These are phyloP conservation scores for Malacoraja senta DNA, from an alignment of 2,797 vertebrate genomes.

Conservation along the genomic window DNA sequence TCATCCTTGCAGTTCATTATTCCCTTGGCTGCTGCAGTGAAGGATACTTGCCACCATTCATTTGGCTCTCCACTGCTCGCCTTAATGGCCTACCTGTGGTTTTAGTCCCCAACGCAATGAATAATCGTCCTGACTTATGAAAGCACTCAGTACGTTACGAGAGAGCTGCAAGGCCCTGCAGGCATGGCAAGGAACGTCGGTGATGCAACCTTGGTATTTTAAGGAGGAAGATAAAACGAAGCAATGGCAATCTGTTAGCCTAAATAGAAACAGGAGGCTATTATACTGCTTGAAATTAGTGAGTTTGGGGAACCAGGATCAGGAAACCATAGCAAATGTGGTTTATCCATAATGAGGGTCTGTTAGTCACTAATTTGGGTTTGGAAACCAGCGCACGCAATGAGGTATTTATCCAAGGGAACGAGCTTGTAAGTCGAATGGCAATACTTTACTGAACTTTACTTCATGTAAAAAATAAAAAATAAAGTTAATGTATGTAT, in stretches of 20 bases:
- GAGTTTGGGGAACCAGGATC: slow-evolving; percentile 3
- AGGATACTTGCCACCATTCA: slow-evolving; percentile 9
- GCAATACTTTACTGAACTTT: too few relatives aligned
- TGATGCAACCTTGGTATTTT: slow-evolving; percentile 9
- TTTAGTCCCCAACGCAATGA: slow-evolving; percentile 21
- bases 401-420: background rate
- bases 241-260: slow-evolving; percentile 12
- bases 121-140: background rate
- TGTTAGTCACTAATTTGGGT: background rate
- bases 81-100: slow-evolving; percentile 26
- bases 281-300: background rate
- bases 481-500: too few relatives aligned
- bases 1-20: background rate
- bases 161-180: background rate
- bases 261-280: background rate
- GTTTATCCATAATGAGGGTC: slow-evolving; percentile 15
- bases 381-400: background rate
- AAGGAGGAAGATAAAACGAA: slow-evolving; percentile 23
- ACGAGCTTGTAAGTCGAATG: background rate
- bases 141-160: background rate
- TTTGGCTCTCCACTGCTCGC: background rate
- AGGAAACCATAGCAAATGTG: slow-evolving; percentile 21
- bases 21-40: background rate
- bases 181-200: background rate
- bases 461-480: too few relatives aligned